Percentiles rank a stretch among this genome's conserved stretches.
Evolutionary conservation across 2,888 invertebrate genomes (phyloP).

Genomic region (Tenthredo scrophulariae): DNA sequence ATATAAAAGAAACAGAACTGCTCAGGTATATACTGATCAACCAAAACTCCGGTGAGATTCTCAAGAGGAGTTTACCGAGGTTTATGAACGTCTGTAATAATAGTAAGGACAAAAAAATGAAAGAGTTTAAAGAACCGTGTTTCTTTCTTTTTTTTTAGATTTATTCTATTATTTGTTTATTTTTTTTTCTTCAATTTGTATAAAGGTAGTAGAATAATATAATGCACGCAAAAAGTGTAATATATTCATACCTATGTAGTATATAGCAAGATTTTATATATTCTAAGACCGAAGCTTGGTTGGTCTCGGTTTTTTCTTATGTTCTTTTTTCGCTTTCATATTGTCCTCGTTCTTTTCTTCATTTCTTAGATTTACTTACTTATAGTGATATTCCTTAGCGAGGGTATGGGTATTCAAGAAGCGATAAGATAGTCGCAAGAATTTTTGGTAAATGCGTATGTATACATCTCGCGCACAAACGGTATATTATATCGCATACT

Average conservation of each 20-base stretch:
- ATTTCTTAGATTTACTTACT: neutral
- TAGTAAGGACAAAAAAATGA: neutral
- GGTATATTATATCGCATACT: neutral
- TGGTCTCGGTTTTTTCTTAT: neutral
- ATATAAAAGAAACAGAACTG: neutral
- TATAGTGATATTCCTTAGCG: neutral
- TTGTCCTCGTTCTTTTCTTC: neutral
- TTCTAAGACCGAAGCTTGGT: neutral
- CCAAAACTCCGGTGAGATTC: neutral
- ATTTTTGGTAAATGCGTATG: neutral
- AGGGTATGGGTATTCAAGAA: neutral
- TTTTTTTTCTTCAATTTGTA: neutral
- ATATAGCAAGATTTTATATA: neutral
- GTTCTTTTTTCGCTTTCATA: neutral
- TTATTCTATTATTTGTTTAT: neutral
- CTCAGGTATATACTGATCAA: neutral
- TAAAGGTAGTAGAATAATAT: neutral
- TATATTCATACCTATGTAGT: neutral
- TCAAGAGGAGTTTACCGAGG: neutral
- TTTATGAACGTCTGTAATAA: neutral
- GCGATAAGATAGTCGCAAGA: neutral
- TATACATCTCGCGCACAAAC: neutral
- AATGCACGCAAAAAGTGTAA: neutral
- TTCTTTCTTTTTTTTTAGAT: neutral
- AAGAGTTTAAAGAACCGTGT: neutral